Base-by-base conservation (phyloP, 2,888 invertebrate genomes). In the Epicampocera succincta region DNA sequence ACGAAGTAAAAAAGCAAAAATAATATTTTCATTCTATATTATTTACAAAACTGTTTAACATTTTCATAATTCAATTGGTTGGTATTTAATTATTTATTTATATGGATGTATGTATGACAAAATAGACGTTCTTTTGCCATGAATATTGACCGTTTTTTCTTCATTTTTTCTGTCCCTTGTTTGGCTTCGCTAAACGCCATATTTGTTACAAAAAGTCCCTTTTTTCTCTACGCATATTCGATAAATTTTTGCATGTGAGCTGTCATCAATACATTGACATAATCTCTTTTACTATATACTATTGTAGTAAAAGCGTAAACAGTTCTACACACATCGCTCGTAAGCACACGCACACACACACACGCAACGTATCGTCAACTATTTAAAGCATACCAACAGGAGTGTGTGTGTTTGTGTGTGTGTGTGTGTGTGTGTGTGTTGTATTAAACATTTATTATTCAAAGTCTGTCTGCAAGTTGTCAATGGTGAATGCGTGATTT, bases 151-250 rank as follows among this genome's bases (percentile, higher is more conserved):
- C 1, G 33, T 9, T 2, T 46, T 48, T 63, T 29, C 48, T 46
- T 11, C 2, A 0, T 2, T 29, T 19, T 19, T 50, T 69, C 33
- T 81, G 52, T 38, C 54, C 38, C 50, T 63, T 44, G 50, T 42
- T 60, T 33, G 29, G 42, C 42, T 69, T 56, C 29, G 48, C 44
- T 48, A 58, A 66, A 44, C 81, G 81, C 81, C 81, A 81, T 81
- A 73, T 81, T 81, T 81, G 77, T 77, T 81, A 50, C 19, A 40
- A 40, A 50, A 40, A 50, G 4, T 2, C 19, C 29, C 25, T 48
- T 33, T 33, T 40, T 71, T 74, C 77, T 81, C 69, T 74, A 76
- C 77, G 76, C 76, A 81, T 69, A 81, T 81, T 81, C 76, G 44
- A 69, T 50, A 68, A n/a, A 66, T 9, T 50, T 50, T 29, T 74